Evolutionary conservation across 1,140 invertebrate genomes (phyloP), one percentile per base, ranked within the genome.

Genomic region (Cotesia vestalis): DNA sequence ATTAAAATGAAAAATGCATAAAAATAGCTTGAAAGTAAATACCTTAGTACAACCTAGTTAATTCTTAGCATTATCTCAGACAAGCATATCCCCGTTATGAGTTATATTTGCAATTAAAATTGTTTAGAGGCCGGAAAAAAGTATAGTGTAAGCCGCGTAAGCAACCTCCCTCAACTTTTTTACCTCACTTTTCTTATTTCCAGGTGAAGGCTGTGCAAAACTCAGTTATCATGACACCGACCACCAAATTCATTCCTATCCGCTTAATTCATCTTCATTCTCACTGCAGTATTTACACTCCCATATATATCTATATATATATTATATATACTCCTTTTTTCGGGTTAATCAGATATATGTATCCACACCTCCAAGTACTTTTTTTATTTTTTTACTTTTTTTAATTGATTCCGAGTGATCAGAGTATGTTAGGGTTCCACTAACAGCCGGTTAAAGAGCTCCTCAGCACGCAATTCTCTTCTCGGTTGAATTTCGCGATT

Each of bases 371-470:
- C 57, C n/a, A n/a, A 34, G 9, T 2, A 40, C 9, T 35, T 46
- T 46, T 14, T 36, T 27, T 27, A 27, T 2, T 14, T 36, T 27
- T 27, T 2, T 2, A 27, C 27, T 61, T 38, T 52, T 70, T 73
- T 75, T 71, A 71, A 75, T 78, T 70, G 75, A 77, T 74, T 67
- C 61, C 69, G 73, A 73, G 76, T 78, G 73, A 74, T 76, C 40
- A 73, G 38, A 73, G 62, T 76, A 27, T 72, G 71, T 36, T 63
- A 62, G 66, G 72, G 67, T 74, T 75, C 53, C 64, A 68, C 72
- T 75, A 74, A 77, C 77, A 75, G 75, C 72, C 71, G 52, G 75
- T 73, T 78, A 76, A 76, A 77, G 73, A 76, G 70, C 73, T 72
- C 68, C 60, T 62, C 74, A 67, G 76, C 75, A 76, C 75, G 77